Base-by-base conservation (phyloP, 37 sponge, comb jelly and placozoan species). In the Ephydatia muelleri region DNA sequence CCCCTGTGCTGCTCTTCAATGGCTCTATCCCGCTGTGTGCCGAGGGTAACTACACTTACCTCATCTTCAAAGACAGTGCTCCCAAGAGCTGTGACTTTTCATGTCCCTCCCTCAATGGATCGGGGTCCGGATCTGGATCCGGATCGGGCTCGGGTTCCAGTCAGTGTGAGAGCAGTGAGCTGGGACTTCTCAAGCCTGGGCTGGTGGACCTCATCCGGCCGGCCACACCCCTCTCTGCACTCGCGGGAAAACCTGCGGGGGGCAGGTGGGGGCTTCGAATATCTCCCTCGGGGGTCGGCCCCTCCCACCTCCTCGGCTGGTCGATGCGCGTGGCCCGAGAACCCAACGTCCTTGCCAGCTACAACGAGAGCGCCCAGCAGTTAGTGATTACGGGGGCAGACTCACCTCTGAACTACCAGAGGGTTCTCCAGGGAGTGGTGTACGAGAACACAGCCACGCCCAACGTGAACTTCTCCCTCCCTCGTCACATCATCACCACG, bases 21-120 rank as follows among this genome's bases (percentile, higher is more conserved):
- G 71, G 79, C 16, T 65, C 67, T 14, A 68, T 77, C 40, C 74
- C 83, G 0, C 79, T 92, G 47, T 96, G 97, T 87, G 86, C 87
- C 3, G 80, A 36, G 22, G 97, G 97, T 4, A 91, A 91, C 77
- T 96, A 91, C 86, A 90, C 92, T 0, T 88, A 91, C 35, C 73
- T 96, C 47, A 75, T 96, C 8, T 96, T 96, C 72, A 77, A 91
- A 27, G 97, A 96, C 71, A 82, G 76, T 34, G 85, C 83, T 14
- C 14, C n/a, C 0, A 30, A 31, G 21, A 48, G 26, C 30, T 27
- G n/a, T 14, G 77, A 82, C n/a, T 91, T 86, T 73, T 39, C 72
- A 5, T 91, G 86, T 75, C 19, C 33, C 11, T 40, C 64, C 16
- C 31, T 28, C 25, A 73, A 29, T 48, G 64, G 29, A 0, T 78